Evolutionary conservation across 2,113 vertebrate genomes (phyloP).

Genomic region (Anhinga rufa): DNA sequence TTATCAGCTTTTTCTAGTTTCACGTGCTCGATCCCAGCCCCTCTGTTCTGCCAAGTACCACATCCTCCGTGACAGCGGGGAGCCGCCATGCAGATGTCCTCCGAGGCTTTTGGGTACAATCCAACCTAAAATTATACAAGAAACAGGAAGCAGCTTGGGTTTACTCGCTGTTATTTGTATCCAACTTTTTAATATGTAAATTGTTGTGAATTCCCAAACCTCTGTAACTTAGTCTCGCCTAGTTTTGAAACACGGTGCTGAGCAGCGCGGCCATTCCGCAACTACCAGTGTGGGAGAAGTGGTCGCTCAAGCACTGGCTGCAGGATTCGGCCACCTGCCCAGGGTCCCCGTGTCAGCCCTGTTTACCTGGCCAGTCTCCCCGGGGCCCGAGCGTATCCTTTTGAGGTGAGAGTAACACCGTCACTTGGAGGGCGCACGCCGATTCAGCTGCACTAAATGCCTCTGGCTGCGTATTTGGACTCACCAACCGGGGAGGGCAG

Average conservation of each 20-base stretch:
- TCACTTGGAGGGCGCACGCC: rapidly evolving
- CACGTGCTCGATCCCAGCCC: neutral
- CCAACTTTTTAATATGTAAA: neutral
- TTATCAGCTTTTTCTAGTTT: neutral
- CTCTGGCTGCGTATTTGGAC: neutral
- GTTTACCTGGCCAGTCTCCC: neutral
- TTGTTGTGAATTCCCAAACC: neutral
- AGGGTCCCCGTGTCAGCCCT: rapidly evolving
- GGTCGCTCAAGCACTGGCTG: rapidly evolving
- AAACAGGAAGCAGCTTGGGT: neutral
- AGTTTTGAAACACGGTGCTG: neutral
- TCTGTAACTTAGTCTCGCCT: neutral
- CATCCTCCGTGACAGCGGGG: neutral
- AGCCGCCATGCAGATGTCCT: neutral
- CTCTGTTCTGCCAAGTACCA: neutral
- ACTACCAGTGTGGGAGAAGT: rapidly evolving
- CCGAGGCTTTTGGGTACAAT: neutral
- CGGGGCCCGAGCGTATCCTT: rapidly evolving
- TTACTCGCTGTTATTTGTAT: neutral
- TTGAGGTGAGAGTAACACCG: neutral
- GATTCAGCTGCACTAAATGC: no score
- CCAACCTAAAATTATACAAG: neutral
- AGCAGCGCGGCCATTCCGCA: neutral
- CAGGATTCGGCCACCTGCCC: neutral
- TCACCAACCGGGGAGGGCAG: neutral